phyloP scores from a whole-genome alignment of 1,140 invertebrate species.

The Pseudomyrmex flavicornis region DNA sequence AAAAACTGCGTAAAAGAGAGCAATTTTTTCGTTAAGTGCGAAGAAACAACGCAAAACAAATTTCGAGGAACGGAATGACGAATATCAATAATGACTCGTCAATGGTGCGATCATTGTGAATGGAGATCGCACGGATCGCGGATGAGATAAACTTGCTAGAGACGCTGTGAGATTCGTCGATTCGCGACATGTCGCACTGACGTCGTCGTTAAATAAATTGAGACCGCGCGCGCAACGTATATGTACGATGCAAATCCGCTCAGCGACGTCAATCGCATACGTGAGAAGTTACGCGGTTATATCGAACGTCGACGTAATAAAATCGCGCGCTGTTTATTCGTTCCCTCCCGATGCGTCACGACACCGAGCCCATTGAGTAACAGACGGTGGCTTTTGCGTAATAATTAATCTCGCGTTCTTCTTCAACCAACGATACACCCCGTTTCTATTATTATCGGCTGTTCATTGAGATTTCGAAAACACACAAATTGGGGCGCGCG shows the following conservation, averaged over 20 bases:
- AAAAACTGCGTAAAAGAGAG: not conserved
- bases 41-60: conserved; percentile 27
- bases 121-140: conserved; percentile 43
- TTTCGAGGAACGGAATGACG: conserved; percentile 4
- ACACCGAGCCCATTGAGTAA: conserved; percentile 5
- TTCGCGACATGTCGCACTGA: conserved; percentile 61
- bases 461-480: conserved; percentile 7
- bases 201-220: conserved; percentile 61
- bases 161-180: conserved; percentile 34
- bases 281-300: not conserved
- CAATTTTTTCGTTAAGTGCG: conserved; percentile 31
- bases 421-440: not conserved
- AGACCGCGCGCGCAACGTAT: conserved; percentile 21
- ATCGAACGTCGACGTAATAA: conserved; percentile 16
- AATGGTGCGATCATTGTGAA: conserved; percentile 59
- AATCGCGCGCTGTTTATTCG: conserved; percentile 13
- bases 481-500: conserved; percentile 5
- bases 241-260: conserved; percentile 56
- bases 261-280: conserved; percentile 45
- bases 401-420: not conserved
- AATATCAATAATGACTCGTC: conserved; percentile 43
- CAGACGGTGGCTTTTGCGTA: not conserved
- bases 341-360: not conserved
- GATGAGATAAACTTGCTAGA: conserved; percentile 33
- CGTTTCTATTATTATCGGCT: not conserved